Base-by-base conservation (phyloP, 2,888 invertebrate genomes). In the Petrophora chlorosata region DNA sequence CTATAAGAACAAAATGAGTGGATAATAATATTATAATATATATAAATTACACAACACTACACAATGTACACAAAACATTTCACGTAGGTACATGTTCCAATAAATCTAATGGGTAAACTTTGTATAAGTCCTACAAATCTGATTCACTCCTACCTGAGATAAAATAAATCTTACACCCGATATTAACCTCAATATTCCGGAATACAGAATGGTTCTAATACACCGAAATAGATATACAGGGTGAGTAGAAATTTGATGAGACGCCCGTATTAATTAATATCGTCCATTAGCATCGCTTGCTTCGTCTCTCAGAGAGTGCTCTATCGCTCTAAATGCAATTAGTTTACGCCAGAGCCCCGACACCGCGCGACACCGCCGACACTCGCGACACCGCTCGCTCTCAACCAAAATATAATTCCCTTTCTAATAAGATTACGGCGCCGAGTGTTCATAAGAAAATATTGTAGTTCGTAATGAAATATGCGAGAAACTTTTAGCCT, bases 271-370 rank as follows among this genome's bases (percentile, higher is more conserved):
- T 88, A 88, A 88, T 88, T 85, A 88, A 85, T 84, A 84, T 79
- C 81, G 81, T 85, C 88, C 86, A 88, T 88, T 88, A 87, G 84
- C 83, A 79, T 78, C 86, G 81, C 85, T 82, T 79, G 82, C 81
- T 78, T 67, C 73, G 76, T 75, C 76, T 74, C 73, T 67, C 45
- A 28, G 70, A 70, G 73, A 75, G 67, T 71, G 76, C 80, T 85
- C 82, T 79, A 82, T 81, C 79, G 81, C 75, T 76, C 71, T 79
- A 82, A 86, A 86, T 81, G 84, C 85, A 86, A 85, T 86, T 86
- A 86, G 81, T 79, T 79, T 75, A 74, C 72, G 74, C 67, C 70
- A 73, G 67, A 68, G 52, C 69, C 69, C 42, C 79, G 79, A 84
- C 81, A 82, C 77, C 72, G 73, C 73, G 65, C 78, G 78, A 83